phyloP scores from a whole-genome alignment of 2,888 invertebrate species.

The Lepeophtheirus nordmannii region DNA sequence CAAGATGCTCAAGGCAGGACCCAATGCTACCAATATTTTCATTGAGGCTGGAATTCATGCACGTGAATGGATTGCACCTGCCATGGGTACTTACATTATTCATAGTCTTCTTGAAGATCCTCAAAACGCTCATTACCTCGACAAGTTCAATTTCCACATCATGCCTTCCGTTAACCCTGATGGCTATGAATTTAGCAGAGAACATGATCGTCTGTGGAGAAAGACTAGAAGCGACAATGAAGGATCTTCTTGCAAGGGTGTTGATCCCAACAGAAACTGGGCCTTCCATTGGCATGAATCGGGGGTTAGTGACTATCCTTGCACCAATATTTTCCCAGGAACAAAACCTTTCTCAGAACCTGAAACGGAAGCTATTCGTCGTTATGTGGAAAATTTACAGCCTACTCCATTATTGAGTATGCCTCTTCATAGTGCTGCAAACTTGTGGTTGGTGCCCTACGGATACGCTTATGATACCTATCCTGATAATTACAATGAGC shows the following conservation, averaged over 20 bases:
- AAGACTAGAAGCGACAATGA: slow-evolving; percentile 46
- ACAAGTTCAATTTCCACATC: slow-evolving; percentile 54
- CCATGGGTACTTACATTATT: slow-evolving; percentile 51
- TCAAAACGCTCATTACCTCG: slow-evolving; percentile 46
- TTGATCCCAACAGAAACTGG: slow-evolving; percentile 63
- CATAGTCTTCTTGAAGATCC: slow-evolving; percentile 46
- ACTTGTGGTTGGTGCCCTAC: slow-evolving; percentile 28
- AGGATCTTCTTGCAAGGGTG: slow-evolving; percentile 47
- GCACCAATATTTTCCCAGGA: slow-evolving; percentile 27
- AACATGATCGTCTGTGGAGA: slow-evolving; percentile 54
- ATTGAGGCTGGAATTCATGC: slow-evolving; percentile 33
- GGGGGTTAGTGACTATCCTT: slow-evolving; percentile 21
- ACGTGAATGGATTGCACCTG: slow-evolving; percentile 59
- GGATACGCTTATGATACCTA: slow-evolving; percentile 26
- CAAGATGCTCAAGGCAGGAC: slow-evolving; percentile 32
- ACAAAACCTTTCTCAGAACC: slow-evolving; percentile 27
- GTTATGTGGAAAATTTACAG: neutral
- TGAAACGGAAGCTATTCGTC: slow-evolving; percentile 31
- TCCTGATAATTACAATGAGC: slow-evolving; percentile 26
- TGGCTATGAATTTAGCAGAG: slow-evolving; percentile 52
- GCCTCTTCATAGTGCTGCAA: slow-evolving; percentile 2
- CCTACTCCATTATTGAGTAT: neutral
- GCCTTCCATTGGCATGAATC: slow-evolving; percentile 42
- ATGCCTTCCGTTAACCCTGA: slow-evolving; percentile 53
- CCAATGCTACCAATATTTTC: slow-evolving; percentile 25